phyloP scores from a whole-genome alignment of 2,888 invertebrate genomes.

The Copidosoma aretas region DNA sequence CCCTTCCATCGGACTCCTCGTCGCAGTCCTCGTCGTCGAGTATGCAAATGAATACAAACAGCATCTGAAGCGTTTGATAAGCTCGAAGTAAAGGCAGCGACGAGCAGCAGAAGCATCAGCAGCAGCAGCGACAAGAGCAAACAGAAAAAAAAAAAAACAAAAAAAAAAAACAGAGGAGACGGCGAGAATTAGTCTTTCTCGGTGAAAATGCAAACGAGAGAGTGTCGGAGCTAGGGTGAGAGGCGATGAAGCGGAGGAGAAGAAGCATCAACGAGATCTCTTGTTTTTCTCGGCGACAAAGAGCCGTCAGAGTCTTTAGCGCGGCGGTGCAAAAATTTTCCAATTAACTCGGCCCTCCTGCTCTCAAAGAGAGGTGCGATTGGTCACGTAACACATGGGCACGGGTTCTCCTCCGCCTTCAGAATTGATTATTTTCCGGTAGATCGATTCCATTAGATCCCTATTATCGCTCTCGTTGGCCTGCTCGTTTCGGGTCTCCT shows the following conservation, averaged over 20 bases:
- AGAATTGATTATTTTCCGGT: too few species aligned
- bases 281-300: background rate
- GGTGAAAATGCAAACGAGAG: background rate
- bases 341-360: constrained; percentile 9
- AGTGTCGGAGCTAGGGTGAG: too few species aligned
- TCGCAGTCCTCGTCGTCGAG: constrained; percentile 13
- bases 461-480: too few species aligned
- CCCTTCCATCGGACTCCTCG: too few species aligned
- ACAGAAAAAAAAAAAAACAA: too few species aligned
- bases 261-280: background rate
- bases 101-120: too few species aligned
- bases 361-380: background rate
- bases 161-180: background rate
- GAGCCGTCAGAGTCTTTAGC: background rate
- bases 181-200: background rate
- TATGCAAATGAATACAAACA: constrained; percentile 31
- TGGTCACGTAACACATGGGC: too few species aligned
- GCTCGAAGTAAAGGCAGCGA: constrained; percentile 9
- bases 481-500: too few species aligned
- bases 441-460: too few species aligned
- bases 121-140: background rate
- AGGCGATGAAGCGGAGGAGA: background rate
- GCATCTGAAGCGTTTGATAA: constrained; percentile 12
- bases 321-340: constrained; percentile 11
- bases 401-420: too few species aligned